Percentiles rank a stretch among this genome's conserved stretches.
phyloP scores from a whole-genome alignment of 1,140 invertebrate genomes.

The Brachionus sp. region DNA sequence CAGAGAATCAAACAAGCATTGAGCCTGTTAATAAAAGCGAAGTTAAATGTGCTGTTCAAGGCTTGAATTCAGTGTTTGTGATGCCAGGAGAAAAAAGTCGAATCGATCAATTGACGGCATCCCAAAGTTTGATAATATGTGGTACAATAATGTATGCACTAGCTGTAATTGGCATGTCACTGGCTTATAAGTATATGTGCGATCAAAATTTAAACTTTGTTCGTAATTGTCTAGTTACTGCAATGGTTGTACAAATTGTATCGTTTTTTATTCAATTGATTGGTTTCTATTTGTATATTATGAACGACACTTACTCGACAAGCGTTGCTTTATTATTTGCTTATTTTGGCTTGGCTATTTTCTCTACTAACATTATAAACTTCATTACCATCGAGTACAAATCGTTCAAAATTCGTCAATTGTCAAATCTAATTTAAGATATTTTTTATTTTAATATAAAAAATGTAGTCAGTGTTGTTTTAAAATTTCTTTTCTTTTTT shows the following conservation, averaged over 20 bases:
- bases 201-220: constrained; percentile 30
- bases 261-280: constrained; percentile 22
- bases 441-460: background rate
- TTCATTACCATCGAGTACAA: constrained; percentile 40
- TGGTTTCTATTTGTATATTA: constrained; percentile 31
- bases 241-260: constrained; percentile 34
- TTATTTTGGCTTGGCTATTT: constrained; percentile 32
- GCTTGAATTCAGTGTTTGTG: background rate
- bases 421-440: constrained; percentile 17
- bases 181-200: constrained; percentile 18
- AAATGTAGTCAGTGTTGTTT: background rate
- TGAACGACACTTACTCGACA: background rate
- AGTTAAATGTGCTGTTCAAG: background rate
- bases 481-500: background rate
- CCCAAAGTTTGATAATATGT: constrained; percentile 8
- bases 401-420: constrained; percentile 32
- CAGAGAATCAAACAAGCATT: background rate
- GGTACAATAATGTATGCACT: background rate
- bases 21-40: background rate
- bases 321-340: constrained; percentile 25
- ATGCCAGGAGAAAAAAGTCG: background rate
- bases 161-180: background rate
- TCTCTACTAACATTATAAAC: constrained; percentile 29
- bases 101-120: background rate
- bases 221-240: constrained; percentile 9